A percentile compares a stretch with the other conserved stretches of the same genome.
Evolutionary conservation across 2,113 vertebrate genomes (phyloP).

Genomic region (Neogale vison): DNA sequence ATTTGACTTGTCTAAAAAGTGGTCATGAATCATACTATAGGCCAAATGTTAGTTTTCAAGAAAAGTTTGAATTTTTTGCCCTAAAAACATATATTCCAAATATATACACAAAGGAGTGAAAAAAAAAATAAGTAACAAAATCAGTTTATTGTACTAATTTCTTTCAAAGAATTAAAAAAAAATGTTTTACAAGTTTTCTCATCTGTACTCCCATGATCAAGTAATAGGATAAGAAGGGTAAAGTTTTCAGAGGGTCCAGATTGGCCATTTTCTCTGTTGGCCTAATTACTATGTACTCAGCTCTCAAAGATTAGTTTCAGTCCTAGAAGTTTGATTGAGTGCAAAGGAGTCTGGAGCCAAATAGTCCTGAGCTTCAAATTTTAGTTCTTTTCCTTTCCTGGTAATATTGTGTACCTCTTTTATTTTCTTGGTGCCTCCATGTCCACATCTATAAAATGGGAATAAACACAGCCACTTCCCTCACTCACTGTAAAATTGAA

Average conservation of each 20-base stretch:
- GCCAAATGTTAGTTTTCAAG: conserved; percentile 80
- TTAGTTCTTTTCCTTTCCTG: not conserved
- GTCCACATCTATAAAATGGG: conserved; percentile 10
- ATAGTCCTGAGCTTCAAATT: not conserved
- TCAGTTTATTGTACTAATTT: not conserved
- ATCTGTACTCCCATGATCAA: not conserved
- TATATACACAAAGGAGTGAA: not conserved
- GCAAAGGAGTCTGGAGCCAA: not conserved
- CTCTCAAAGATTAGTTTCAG: not conserved
- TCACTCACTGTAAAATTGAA: not conserved
- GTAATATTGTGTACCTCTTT: not conserved
- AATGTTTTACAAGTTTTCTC: conserved; percentile 33
- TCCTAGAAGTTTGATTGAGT: not conserved
- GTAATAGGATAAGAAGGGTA: not conserved
- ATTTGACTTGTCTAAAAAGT: conserved; percentile 89
- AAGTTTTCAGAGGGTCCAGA: not conserved
- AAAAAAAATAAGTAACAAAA: not conserved
- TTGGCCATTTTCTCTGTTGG: not conserved
- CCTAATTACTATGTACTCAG: not conserved
- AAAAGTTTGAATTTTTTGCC: conserved; percentile 72
- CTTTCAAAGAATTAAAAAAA: not conserved
- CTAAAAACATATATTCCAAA: conserved; percentile 5
- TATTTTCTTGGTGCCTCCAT: not conserved
- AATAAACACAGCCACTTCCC: not conserved
- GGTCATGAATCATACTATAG: conserved; percentile 83